phyloP scores from a whole-genome alignment of 2,888 invertebrate species.

The Rhynchonema sp. region DNA sequence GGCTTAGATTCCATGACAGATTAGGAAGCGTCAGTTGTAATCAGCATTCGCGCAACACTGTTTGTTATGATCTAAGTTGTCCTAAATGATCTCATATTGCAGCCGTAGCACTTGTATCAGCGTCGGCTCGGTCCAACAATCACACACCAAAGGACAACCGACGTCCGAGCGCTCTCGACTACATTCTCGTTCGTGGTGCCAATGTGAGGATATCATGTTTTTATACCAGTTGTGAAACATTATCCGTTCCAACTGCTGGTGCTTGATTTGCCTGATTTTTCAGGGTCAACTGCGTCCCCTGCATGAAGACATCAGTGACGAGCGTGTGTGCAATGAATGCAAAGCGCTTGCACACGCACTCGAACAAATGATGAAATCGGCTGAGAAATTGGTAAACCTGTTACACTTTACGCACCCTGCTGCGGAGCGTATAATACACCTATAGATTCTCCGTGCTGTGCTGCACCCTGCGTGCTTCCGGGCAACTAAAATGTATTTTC shows the following conservation, averaged over 20 bases:
- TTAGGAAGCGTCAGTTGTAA: no score
- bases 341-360: neutral
- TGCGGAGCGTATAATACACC: no score
- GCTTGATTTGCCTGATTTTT: neutral
- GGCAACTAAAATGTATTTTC: no score
- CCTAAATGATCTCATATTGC: neutral
- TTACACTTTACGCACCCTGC: no score
- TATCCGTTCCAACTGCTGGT: no score
- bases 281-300: neutral
- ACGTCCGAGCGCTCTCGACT: neutral
- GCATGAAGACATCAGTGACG: neutral
- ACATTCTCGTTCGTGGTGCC: neutral
- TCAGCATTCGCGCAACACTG: no score
- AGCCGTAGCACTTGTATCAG: neutral
- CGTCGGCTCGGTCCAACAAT: neutral
- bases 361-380: neutral
- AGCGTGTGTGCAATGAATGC: neutral
- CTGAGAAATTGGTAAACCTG: neutral
- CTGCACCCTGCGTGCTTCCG: no score
- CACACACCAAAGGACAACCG: neutral
- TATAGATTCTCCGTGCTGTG: no score
- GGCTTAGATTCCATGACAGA: no score
- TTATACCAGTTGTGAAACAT: no score
- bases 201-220: neutral
- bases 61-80: no score